Conservation (phyloP, 1,140 invertebrate genomes). For the Drosophila funebris region DNA sequence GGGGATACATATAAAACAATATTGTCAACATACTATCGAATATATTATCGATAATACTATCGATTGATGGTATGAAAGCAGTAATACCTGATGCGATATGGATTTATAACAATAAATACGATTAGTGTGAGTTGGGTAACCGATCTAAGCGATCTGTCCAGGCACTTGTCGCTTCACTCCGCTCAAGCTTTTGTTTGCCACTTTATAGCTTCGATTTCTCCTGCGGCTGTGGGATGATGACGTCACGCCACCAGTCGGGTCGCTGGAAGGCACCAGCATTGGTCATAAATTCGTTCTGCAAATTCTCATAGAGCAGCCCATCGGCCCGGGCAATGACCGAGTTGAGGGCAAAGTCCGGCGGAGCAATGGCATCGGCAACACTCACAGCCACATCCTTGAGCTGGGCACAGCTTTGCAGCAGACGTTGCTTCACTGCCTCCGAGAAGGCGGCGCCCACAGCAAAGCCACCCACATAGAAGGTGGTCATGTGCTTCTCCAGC, state of each 20-base stretch:
- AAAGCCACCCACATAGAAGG: constrained; percentile 91
- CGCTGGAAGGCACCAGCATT: constrained; percentile 89
- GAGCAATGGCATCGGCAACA: constrained; percentile 93
- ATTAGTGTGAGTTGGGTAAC: background rate
- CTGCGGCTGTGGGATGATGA: constrained; percentile 84
- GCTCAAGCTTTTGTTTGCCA: too few species aligned
- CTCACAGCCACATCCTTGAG: constrained; percentile 91
- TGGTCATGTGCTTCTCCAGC: constrained; percentile 90
- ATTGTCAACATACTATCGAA: background rate
- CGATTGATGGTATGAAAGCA: constrained; percentile 17
- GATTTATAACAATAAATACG: constrained; percentile 49
- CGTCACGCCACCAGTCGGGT: constrained; percentile 91
- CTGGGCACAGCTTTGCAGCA: constrained; percentile 88
- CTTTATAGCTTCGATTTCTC: constrained; percentile 70
- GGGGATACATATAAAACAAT: background rate
- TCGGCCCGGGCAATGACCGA: constrained; percentile 93
- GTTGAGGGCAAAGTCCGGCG: constrained; percentile 93
- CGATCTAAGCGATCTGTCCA: constrained; percentile 16
- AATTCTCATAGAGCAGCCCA: constrained; percentile 94
- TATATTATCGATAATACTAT: background rate
- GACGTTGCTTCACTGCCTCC: constrained; percentile 85
- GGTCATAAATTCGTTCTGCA: constrained; percentile 90
- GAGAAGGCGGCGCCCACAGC: constrained; percentile 85
- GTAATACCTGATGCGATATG: constrained; percentile 46
- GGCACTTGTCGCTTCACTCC: constrained; percentile 49